Evolutionary conservation across 2,888 invertebrate genomes (phyloP), one percentile per base, ranked within the genome.

Genomic region (Agrotis exclamationis): DNA sequence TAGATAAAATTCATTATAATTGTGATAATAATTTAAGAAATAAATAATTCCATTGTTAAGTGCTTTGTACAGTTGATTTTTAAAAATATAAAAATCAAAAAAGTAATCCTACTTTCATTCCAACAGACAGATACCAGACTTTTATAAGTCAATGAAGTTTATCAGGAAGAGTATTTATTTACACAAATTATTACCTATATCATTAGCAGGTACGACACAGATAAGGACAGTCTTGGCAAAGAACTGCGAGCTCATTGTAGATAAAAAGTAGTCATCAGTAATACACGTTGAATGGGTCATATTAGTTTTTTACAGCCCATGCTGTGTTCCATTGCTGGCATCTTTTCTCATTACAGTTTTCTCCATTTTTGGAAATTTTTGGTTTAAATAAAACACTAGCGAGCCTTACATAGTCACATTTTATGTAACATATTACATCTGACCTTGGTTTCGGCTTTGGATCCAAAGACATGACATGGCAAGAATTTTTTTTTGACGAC

Each of bases 11-110:
- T n/a, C n/a, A n/a, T 14, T 3, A 24, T 63, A 24, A 39, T 66
- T 64, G 48, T 66, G 64, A 64, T 66, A 63, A n/a, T 50, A 66
- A n/a, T 50, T 65, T 22, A 33, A 60, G 13, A 0, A 39, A 39
- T 22, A 1, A 14, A 39, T 33, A 44, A n/a, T 56, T n/a, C 6
- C 1, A 56, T 33, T 33, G 1, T 39, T 28, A 57, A 44, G 28
- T 20, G 6, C 58, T 45, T 20, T 64, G 16, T 44, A 24, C 6
- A 11, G 16, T 16, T 24, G 14, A 24, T n/a, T 33, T 44, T 16
- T 58, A 16, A 56, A 63, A 57, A 16, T 13, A 2, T 6, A 11
- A 24, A 11, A 1, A 9, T 24, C 47, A 48, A 39, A 39, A 39
- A 39, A 20, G 5, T 3, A 33, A 56, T 13, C 6, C 33, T 6